phyloP scores from a whole-genome alignment of 1,140 invertebrate species.

The Eurosta solidaginis region DNA sequence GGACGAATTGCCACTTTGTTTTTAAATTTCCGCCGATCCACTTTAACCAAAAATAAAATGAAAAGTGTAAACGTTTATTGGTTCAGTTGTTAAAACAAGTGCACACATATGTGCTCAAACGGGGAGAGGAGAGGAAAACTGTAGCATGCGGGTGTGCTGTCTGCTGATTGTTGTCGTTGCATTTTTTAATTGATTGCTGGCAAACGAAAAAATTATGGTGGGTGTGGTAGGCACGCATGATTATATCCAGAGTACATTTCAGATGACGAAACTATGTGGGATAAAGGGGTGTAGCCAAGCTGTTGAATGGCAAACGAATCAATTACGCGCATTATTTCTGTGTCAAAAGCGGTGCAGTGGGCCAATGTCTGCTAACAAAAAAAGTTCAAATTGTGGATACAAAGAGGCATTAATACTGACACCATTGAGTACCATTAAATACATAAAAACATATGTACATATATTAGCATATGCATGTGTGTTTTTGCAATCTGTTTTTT shows the following conservation, averaged over 20 bases:
- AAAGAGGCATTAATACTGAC: background rate
- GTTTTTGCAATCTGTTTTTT: too few species aligned
- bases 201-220: conserved; percentile 1
- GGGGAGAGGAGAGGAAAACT: too few species aligned
- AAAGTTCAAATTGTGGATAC: background rate
- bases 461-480: background rate
- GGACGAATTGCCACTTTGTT: background rate
- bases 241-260: background rate
- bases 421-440: background rate
- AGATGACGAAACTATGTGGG: background rate
- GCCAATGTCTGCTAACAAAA: background rate
- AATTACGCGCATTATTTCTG: background rate
- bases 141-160: background rate
- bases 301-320: background rate
- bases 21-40: background rate
- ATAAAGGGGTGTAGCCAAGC: background rate
- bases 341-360: background rate
- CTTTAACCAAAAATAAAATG: too few species aligned
- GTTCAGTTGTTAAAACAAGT: background rate
- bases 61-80: background rate
- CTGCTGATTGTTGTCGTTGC: background rate
- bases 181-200: background rate
- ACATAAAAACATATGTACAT: background rate
- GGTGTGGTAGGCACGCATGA: conserved; percentile 10
- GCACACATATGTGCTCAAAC: too few species aligned